Evolutionary conservation across 2,797 vertebrate genomes (phyloP).

Genomic region (Microchirus variegatus): DNA sequence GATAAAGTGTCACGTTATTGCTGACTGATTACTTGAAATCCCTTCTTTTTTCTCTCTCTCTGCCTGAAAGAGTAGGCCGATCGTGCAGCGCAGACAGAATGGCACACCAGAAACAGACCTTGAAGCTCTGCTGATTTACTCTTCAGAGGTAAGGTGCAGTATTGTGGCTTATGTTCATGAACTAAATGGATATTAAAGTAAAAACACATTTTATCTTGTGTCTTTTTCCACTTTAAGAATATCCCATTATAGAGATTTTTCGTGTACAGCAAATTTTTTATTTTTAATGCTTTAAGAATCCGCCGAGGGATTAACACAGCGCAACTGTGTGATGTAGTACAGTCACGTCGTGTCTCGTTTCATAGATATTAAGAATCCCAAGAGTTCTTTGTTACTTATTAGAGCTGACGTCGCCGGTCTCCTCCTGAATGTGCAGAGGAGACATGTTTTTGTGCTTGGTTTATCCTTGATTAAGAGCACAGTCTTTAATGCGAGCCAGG

Average conservation of each 20-base stretch:
- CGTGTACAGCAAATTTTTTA: background rate
- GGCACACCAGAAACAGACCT: no score
- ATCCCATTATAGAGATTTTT: conserved; percentile 2
- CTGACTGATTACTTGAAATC: no score
- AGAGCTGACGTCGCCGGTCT: conserved; percentile 16
- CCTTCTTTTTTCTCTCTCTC: no score
- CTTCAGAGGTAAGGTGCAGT: no score
- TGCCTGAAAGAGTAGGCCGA: no score
- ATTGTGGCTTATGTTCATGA: no score
- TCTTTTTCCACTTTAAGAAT: background rate
- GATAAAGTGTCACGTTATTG: no score
- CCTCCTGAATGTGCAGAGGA: conserved; percentile 36
- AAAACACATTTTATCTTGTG: no score
- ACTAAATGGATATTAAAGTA: no score
- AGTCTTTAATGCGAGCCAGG: conserved; percentile 13
- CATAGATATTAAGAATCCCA: conserved; percentile 13
- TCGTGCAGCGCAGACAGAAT: no score
- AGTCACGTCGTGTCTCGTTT: conserved; percentile 6
- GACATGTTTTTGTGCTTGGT: conserved; percentile 15
- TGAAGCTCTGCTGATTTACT: no score
- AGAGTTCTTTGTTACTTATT: conserved; percentile 7
- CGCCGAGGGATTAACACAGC: conserved; percentile 3
- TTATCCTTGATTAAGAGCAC: conserved; percentile 1
- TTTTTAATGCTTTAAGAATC: conserved; percentile 16
- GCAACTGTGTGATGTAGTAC: conserved; percentile 11